Base-by-base conservation (phyloP, 2,113 vertebrate species). In the Serinus canaria region DNA sequence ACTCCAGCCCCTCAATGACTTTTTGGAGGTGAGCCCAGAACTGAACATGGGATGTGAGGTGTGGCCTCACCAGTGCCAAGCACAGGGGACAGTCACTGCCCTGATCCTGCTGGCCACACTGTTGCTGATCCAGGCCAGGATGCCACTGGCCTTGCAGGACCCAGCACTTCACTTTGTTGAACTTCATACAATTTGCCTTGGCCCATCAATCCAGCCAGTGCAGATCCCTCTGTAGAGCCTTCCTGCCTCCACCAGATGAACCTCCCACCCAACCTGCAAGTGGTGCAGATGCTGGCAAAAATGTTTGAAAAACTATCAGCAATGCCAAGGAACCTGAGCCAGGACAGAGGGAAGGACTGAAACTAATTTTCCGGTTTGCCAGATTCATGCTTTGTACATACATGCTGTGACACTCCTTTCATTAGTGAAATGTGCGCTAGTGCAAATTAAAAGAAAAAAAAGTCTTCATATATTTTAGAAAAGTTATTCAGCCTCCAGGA, bases 11-110 rank as follows among this genome's bases (percentile, higher is more conserved):
- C 33, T n/a, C 37, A 27, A 5, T 22, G 20, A 19, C 58, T 8
- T 28, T 52, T 13, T 46, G 7, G 15, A 0, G 59, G 28, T 15
- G 50, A 52, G 13, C 44, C 11, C 66, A 64, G 0, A 72, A 25
- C 9, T n/a, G 50, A 25, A 7, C 37, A 25, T 17, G 52, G 44
- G 20, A 25, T 37, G n/a, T 0, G 3, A 66, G 44, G 4, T 46
- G 88, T 2, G 17, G 5, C 33, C 66, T 58, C 81, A 72, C 0
- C 44, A 72, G 24, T 11, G 52, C 11, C 0, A 0, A 59, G 24
- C 1, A 59, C 33, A 72, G 64, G 7, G 9, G 5, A 52, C 3
- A 3, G 0, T 39, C 44, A 1, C 33, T 59, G 80, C 15, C 20
- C 2, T 21, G 22, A 1, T 16, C 31, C 35, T 44, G 15, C 9